phyloP scores from a whole-genome alignment of 2,113 vertebrate species.

The Chaenogobius annularis region DNA sequence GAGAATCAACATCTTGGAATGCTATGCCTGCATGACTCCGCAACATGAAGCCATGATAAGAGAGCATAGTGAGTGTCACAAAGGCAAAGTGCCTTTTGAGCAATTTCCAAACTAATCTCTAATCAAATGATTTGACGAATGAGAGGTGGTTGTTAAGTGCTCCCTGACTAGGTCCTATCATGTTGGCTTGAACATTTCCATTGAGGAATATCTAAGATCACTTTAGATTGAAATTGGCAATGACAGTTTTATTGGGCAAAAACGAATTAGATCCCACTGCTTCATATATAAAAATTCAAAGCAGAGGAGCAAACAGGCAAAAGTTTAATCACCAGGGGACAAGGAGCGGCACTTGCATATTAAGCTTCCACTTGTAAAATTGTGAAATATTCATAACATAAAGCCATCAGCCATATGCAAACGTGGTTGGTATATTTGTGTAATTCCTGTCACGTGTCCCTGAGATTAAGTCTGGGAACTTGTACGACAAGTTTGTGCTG shows the following conservation, averaged over 20 bases:
- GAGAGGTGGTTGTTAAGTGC: slow-evolving; percentile 7
- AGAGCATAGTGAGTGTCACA: not conserved
- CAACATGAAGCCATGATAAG: slow-evolving; percentile 13
- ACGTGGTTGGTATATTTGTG: slow-evolving; percentile 26
- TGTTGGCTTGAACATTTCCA: not conserved
- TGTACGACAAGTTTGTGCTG: slow-evolving; percentile 38
- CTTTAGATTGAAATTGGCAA: slow-evolving; percentile 34
- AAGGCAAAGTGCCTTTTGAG: slow-evolving; percentile 4
- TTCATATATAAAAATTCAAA: slow-evolving; percentile 38
- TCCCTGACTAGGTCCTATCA: slow-evolving; percentile 2
- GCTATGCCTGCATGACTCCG: slow-evolving; percentile 13
- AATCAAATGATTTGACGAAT: too few relatives aligned
- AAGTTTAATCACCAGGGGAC: slow-evolving; percentile 29
- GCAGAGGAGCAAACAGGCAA: slow-evolving; percentile 14
- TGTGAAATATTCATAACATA: slow-evolving; percentile 28
- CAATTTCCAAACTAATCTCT: slow-evolving; percentile 10
- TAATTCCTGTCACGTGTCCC: slow-evolving; percentile 42
- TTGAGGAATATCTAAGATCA: slow-evolving; percentile 7
- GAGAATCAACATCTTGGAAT: slow-evolving; percentile 30
- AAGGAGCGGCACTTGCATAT: slow-evolving; percentile 22
- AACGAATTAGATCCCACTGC: slow-evolving; percentile 52
- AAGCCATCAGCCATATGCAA: slow-evolving; percentile 22
- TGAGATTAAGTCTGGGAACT: slow-evolving; percentile 56
- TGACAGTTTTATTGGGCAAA: slow-evolving; percentile 50
- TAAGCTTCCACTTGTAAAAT: slow-evolving; percentile 29